These are phyloP conservation scores for Zaprionus taronus DNA, from an alignment of 1,140 invertebrate species.

Conservation along the genomic window DNA sequence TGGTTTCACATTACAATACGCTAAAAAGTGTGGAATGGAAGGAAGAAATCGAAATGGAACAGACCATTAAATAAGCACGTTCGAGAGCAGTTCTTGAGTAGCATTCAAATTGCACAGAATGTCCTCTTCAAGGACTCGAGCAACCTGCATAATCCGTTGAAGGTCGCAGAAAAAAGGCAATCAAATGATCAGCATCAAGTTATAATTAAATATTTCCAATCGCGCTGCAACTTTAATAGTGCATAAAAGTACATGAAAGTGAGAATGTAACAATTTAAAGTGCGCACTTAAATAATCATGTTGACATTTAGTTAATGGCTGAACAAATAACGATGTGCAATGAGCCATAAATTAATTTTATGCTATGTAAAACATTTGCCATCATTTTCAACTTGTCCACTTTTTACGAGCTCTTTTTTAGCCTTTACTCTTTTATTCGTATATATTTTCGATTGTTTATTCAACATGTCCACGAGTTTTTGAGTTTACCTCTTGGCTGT, in stretches of 20 bases:
- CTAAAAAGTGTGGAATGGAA: constrained; percentile 47
- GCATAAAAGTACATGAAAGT: neutral
- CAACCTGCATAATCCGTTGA: constrained; percentile 9
- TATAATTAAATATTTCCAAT: constrained; percentile 13
- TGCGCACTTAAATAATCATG: neutral
- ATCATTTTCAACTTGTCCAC: constrained; percentile 15
- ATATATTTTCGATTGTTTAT: constrained; percentile 51
- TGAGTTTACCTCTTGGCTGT: constrained; percentile 50
- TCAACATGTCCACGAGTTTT: constrained; percentile 59
- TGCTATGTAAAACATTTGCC: constrained; percentile 4
- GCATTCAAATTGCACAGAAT: constrained; percentile 26
- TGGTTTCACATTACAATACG: constrained; percentile 47
- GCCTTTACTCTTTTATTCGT: constrained; percentile 2
- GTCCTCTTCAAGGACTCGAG: constrained; percentile 25
- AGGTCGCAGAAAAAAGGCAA: constrained; percentile 12
- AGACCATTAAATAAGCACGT: constrained; percentile 53
- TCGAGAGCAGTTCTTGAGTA: constrained; percentile 21
- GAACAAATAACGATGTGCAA: neutral
- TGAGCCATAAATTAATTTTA: constrained; percentile 16
- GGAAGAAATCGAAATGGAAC: constrained; percentile 34
- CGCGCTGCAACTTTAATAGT: neutral
- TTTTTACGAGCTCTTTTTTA: constrained; percentile 35
- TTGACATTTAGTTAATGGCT: constrained; percentile 14
- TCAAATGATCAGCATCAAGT: neutral
- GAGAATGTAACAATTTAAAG: constrained; percentile 1